Evolutionary conservation across 2,113 vertebrate species (phyloP).

Genomic region (Prunella fulvescens): DNA sequence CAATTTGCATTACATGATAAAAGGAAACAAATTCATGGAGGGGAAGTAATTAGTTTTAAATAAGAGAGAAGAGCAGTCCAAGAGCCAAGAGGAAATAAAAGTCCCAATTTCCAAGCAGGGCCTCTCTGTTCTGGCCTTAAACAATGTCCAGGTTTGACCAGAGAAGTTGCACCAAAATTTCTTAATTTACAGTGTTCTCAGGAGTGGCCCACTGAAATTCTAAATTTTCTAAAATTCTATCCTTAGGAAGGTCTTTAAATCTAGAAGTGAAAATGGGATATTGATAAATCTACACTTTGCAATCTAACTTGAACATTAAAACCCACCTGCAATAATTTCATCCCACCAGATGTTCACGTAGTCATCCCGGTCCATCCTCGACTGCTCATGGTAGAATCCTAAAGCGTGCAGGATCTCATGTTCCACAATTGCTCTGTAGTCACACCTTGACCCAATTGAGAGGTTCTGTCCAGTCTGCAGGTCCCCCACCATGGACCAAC

Average conservation of each 20-base stretch:
- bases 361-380: conserved; percentile 86
- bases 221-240: not conserved
- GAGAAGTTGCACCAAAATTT: not conserved
- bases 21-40: not conserved
- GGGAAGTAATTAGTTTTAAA: not conserved
- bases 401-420: conserved; percentile 88
- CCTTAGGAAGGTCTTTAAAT: not conserved
- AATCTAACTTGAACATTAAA: not conserved
- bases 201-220: no score
- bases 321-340: conserved; percentile 79
- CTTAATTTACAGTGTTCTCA: not conserved
- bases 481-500: conserved; percentile 88
- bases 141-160: not conserved
- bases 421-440: conserved; percentile 84
- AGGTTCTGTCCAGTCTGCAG: conserved; percentile 81
- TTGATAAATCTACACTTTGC: not conserved
- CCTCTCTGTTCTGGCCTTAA: not conserved
- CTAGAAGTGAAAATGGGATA: not conserved
- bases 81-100: not conserved
- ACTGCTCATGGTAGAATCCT: conserved; percentile 93
- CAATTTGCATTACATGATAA: not conserved
- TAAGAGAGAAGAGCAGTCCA: not conserved
- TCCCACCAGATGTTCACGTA: conserved; percentile 89
- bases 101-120: not conserved
- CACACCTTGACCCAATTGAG: conserved; percentile 84